Evolutionary conservation across 2,888 invertebrate genomes (phyloP).

Genomic region (Fissipunctia ypsillon): DNA sequence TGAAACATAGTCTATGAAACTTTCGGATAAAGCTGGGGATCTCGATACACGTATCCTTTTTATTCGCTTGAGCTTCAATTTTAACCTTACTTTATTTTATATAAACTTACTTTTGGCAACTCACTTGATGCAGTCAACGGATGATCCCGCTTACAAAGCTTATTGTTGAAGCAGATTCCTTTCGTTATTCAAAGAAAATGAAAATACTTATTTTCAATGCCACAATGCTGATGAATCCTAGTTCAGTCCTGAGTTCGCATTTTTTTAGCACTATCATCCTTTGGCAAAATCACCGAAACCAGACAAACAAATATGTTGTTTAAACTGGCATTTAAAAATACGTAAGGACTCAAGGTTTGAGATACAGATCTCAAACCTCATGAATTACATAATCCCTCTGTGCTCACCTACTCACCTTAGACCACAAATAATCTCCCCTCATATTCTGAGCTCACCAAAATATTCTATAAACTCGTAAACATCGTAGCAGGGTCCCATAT

Average conservation of each 20-base stretch:
- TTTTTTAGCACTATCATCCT: not conserved
- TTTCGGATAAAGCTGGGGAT: conserved; percentile 7
- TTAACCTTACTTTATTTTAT: not conserved
- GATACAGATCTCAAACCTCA: conserved; percentile 6
- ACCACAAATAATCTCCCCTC: conserved; percentile 24
- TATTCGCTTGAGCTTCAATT: not conserved
- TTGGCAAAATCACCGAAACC: not conserved
- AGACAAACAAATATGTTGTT: not conserved
- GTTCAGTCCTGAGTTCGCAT: not conserved
- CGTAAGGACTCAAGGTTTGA: not conserved
- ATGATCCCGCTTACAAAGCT: not conserved
- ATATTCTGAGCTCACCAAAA: conserved; percentile 39
- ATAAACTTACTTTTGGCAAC: not conserved
- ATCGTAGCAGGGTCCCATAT: conserved; percentile 51
- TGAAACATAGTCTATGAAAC: conserved; percentile 13
- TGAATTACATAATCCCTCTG: not conserved
- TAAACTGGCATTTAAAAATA: not conserved
- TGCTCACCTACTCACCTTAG: conserved; percentile 14
- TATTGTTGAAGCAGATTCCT: not conserved
- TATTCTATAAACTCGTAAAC: conserved; percentile 61
- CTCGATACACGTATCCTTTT: conserved; percentile 1
- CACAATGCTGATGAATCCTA: not conserved
- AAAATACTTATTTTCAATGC: not conserved
- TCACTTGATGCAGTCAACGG: not conserved
- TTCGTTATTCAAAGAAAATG: not conserved